Conservation (phyloP, 2,888 invertebrate species). For the Altica lythri region DNA sequence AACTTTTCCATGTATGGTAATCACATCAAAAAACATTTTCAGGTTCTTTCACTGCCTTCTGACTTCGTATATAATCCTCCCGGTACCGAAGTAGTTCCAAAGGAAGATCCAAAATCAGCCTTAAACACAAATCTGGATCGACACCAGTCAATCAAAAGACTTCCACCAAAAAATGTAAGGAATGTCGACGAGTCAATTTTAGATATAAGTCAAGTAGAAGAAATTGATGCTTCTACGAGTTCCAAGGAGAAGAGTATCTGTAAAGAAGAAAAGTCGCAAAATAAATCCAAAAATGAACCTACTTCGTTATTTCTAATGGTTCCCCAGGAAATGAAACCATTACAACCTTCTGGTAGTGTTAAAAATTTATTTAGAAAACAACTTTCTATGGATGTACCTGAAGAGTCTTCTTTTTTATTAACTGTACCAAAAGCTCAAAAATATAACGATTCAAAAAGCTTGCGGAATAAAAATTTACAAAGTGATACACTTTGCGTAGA, state of each 20-base stretch:
- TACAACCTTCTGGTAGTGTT: conserved; percentile 58
- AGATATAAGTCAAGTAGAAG: conserved; percentile 54
- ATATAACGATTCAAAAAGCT: conserved; percentile 28
- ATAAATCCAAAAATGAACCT: conserved; percentile 28
- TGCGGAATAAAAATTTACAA: conserved; percentile 1
- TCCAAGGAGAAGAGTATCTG: not conserved
- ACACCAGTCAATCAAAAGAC: conserved; percentile 62
- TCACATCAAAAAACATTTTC: conserved; percentile 33
- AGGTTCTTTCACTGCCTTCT: conserved; percentile 79
- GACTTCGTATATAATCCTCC: conserved; percentile 85
- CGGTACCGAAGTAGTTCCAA: conserved; percentile 51
- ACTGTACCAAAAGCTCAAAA: conserved; percentile 31
- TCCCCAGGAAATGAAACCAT: conserved; percentile 49
- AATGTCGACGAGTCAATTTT: conserved; percentile 58
- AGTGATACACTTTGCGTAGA: conserved; percentile 2
- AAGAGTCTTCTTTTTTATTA: conserved; percentile 59
- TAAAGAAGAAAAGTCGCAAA: conserved; percentile 44
- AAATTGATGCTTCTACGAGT: conserved; percentile 34
- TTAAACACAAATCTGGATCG: conserved; percentile 59
- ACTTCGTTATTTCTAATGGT: conserved; percentile 42
- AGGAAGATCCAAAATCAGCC: conserved; percentile 47
- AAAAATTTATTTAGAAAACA: conserved; percentile 64
- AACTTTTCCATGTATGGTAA: not conserved
- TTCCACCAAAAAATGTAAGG: conserved; percentile 52
- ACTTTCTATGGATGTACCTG: conserved; percentile 61